Evolutionary conservation across 2,797 vertebrate species (phyloP), one percentile per base, ranked within the genome.

Genomic region (Miichthys miiuy): DNA sequence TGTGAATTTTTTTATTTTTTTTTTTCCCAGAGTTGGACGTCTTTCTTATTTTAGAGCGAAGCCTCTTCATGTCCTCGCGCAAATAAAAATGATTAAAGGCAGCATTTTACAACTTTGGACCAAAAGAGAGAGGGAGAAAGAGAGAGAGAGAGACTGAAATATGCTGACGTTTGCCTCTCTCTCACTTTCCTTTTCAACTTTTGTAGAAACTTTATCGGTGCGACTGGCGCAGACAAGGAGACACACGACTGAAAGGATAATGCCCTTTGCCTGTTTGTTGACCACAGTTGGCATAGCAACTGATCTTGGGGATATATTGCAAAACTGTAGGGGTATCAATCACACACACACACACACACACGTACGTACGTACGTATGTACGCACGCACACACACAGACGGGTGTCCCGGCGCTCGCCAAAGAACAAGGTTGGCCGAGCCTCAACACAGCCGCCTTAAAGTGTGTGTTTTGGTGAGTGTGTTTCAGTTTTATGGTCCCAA

Each of bases 391-490:
- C 42, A 63, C 51, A 23, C 21, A 16, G 25, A 73, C 41, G 54
- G 68, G 48, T 62, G 48, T 27, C 23, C 46, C 1, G 1, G 14
- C 6, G 12, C 68, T 79, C 23, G 56, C 88, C 77, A 83, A 62
- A 87, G 77, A 87, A 85, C 78, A 91, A 61, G 74, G 72, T 21
- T 80, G 85, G 82, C 77, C 2, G 46, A 21, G 54, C 16, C n/a
- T 58, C 69, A 72, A 13, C 48, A 7, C 23, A 71, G 58, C 72
- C 17, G 21, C 62, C 68, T 69, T 60, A 56, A 54, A 67, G 41
- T 67, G 73, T 79, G 78, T 83, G 68, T 79, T 77, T 48, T 74
- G 58, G 61, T 81, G 78, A 72, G 65, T 72, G 69, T 68, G 77
- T 67, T 60, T 75, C 61, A 74, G 50, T 85, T 82, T 82, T 85